Evolutionary conservation across 1,140 invertebrate genomes (phyloP), one percentile per base, ranked within the genome.

Genomic region (Phenacoccus solenopsis): DNA sequence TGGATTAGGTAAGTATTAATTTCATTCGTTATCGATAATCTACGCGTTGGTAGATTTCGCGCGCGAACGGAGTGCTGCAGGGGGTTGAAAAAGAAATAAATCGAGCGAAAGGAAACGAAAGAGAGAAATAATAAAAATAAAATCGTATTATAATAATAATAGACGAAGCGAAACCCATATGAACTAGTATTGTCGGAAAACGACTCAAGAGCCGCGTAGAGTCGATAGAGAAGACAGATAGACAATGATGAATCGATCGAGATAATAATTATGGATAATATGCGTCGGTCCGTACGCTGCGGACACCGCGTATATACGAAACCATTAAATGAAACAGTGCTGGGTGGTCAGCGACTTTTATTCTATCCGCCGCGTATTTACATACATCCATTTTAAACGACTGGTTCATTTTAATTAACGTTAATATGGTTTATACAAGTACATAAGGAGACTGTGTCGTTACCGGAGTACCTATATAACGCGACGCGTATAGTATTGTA

Each of bases 221-320:
- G 32, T 10, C 9, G n/a, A n/a, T 10, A 38, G 3, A 64, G 20
- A 24, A 24, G 59, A 64, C 22, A 64, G 21, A 64, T 64, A 20
- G 59, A 64, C 59, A 64, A 64, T 64, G 59, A 64, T 64, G 59
- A 64, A 64, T 64, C 59, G 59, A 64, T 64, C 59, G 59, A 64
- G 59, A 64, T 64, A 64, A 64, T 64, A 64, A 64, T 64, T 64
- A 64, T 64, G 59, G 59, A 64, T 64, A 64, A 64, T 64, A 64
- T 64, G 59, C 59, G 21, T 20, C 59, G 59, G 22, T 24, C 25
- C 21, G 59, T 64, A 64, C 22, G 16, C 2, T 64, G 21, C 59
- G 59, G 56, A 59, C 59, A 25, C 22, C 22, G 59, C 59, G 25
- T 22, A 64, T 25, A 64, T 5, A 64, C 25, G 59, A 64, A 64